These are phyloP conservation scores for Crambe crambe DNA, from an alignment of 37 sponge, comb jelly and placozoan genomes.

Conservation along the genomic window DNA sequence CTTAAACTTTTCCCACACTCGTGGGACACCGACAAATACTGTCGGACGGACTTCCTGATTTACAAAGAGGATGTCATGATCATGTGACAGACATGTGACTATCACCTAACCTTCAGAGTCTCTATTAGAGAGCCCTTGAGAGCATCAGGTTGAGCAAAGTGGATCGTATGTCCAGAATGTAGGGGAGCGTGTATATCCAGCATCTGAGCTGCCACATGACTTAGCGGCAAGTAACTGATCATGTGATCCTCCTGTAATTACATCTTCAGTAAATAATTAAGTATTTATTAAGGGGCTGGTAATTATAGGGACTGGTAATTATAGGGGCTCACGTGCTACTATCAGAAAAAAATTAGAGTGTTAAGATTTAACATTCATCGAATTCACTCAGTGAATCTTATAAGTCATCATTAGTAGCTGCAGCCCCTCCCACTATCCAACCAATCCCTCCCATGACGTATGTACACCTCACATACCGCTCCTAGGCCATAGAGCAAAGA, in stretches of 20 bases:
- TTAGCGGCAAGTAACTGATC: slow-evolving; percentile 91
- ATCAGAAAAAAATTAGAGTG: slow-evolving; percentile 17
- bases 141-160: slow-evolving; percentile 97
- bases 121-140: slow-evolving; percentile 86
- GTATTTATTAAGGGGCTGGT: background rate
- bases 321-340: background rate
- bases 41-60: slow-evolving; percentile 91
- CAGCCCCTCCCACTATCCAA: no score
- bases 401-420: background rate
- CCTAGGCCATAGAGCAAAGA: slow-evolving; percentile 47
- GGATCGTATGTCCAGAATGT: slow-evolving; percentile 71
- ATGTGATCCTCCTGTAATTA: slow-evolving; percentile 62
- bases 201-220: slow-evolving; percentile 91
- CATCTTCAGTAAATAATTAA: background rate
- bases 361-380: background rate
- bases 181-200: slow-evolving; percentile 81
- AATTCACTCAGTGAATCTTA: background rate
- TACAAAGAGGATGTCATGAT: no score
- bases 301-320: background rate
- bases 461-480: slow-evolving; percentile 21
- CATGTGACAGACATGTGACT: no score
- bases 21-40: slow-evolving; percentile 91
- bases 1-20: slow-evolving; percentile 98
- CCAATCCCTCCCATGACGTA: background rate
- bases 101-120: slow-evolving; percentile 78